Evolutionary conservation across 2,888 invertebrate genomes (phyloP).

Genomic region (Salticus scenicus): DNA sequence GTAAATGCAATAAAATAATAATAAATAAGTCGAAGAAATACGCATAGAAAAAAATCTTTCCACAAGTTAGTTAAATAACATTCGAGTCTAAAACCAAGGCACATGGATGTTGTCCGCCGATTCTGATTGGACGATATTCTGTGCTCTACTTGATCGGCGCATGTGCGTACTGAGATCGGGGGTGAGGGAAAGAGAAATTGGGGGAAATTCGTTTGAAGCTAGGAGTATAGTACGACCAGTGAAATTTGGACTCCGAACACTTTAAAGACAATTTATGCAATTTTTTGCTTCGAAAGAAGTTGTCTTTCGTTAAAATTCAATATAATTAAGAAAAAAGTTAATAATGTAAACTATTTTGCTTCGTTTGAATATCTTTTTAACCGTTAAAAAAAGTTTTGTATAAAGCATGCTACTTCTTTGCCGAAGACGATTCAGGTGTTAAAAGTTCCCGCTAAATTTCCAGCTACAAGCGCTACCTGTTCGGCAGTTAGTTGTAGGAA

Average conservation of each 20-base stretch:
- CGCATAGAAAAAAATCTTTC: constrained; percentile 45
- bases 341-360: too few relatives aligned
- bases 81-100: constrained; percentile 46
- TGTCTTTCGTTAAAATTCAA: not conserved
- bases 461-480: not conserved
- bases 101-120: constrained; percentile 53
- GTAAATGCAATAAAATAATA: not conserved
- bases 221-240: constrained; percentile 50
- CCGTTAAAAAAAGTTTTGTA: not conserved
- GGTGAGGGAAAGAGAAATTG: constrained; percentile 9
- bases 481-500: too few relatives aligned
- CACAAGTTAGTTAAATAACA: constrained; percentile 67
- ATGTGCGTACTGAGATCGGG: constrained; percentile 25
- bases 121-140: constrained; percentile 62
- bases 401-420: not conserved
- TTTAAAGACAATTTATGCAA: not conserved
- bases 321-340: not conserved
- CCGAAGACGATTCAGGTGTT: not conserved
- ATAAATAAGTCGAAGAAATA: constrained; percentile 10
- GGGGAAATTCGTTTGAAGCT: constrained; percentile 59
- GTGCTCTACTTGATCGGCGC: constrained; percentile 61
- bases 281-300: not conserved
- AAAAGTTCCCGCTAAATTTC: not conserved
- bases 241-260: constrained; percentile 25
- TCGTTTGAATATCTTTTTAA: too few relatives aligned